Percentiles rank a stretch among this genome's conserved stretches.
phyloP scores from a whole-genome alignment of 2,888 invertebrate species.

The Rhimphoctona megacephalus region DNA sequence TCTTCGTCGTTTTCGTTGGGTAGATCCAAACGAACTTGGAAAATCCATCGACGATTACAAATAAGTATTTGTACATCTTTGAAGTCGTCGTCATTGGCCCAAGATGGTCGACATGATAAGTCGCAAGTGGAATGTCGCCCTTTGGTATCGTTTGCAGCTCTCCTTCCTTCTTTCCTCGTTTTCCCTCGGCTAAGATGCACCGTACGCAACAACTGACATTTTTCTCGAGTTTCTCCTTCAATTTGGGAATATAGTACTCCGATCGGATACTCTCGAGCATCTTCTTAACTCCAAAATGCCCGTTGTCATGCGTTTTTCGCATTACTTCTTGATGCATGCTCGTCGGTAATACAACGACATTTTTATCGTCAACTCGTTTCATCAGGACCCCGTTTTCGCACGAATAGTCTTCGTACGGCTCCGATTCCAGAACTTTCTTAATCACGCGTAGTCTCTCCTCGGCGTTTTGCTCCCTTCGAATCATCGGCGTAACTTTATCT shows the following conservation, averaged over 20 bases:
- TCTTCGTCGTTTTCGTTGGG: slow-evolving; percentile 74
- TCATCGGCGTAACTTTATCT: slow-evolving; percentile 31
- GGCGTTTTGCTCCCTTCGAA: slow-evolving; percentile 39
- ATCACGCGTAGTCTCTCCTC: slow-evolving; percentile 46
- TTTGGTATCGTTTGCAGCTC: slow-evolving; percentile 75
- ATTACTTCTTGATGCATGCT: no score
- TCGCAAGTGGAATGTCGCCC: slow-evolving; percentile 74
- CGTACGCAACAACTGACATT: no score
- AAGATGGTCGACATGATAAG: slow-evolving; percentile 78
- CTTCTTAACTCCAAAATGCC: slow-evolving; percentile 64
- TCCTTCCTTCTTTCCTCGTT: no score
- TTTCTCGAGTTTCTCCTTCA: no score
- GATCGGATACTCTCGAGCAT: slow-evolving; percentile 52
- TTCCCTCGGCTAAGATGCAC: no score
- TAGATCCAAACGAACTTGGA: slow-evolving; percentile 79
- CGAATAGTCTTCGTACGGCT: slow-evolving; percentile 35
- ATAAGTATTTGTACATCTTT: slow-evolving; percentile 76
- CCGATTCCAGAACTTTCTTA: slow-evolving; percentile 20
- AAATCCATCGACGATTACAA: slow-evolving; percentile 77
- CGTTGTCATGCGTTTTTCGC: slow-evolving; percentile 61
- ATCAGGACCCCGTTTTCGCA: slow-evolving; percentile 55
- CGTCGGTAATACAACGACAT: slow-evolving; percentile 55
- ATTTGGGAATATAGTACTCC: no score
- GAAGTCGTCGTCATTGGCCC: slow-evolving; percentile 77
- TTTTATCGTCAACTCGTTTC: slow-evolving; percentile 54